A percentile compares a stretch with the other conserved stretches of the same genome.
Evolutionary conservation across 2,113 vertebrate genomes (phyloP).

Genomic region (Scophthalmus maximus): DNA sequence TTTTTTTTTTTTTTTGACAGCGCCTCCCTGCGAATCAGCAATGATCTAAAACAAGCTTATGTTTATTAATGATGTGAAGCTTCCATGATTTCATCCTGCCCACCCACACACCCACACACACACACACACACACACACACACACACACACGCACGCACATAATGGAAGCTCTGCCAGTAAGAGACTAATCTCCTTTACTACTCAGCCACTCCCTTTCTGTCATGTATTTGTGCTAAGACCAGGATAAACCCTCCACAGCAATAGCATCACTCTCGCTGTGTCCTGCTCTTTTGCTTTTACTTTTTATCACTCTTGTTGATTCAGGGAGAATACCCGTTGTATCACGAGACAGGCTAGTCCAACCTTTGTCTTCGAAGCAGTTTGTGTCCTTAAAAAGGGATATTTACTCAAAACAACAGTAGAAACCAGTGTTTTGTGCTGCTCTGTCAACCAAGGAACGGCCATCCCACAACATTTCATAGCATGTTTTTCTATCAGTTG

Average conservation of each 20-base stretch:
- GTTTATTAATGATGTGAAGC: constrained; percentile 59
- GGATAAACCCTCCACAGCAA: constrained; percentile 50
- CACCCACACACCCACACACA: constrained; percentile 20
- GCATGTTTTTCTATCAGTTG: too few species aligned
- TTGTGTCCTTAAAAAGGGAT: neutral
- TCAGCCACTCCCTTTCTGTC: constrained; percentile 59
- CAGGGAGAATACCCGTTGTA: neutral
- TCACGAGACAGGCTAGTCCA: neutral
- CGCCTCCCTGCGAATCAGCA: constrained; percentile 26
- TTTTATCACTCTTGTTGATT: constrained; percentile 9
- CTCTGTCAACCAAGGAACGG: too few species aligned
- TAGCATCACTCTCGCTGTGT: constrained; percentile 19
- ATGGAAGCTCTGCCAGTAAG: constrained; percentile 52
- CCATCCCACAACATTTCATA: too few species aligned
- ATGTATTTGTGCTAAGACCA: constrained; percentile 54
- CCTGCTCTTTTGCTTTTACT: constrained; percentile 27
- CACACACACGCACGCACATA: constrained; percentile 36
- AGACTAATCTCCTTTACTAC: constrained; percentile 58
- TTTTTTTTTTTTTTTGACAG: constrained; percentile 33
- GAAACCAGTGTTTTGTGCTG: too few species aligned
- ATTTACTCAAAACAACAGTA: too few species aligned
- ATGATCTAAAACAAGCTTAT: constrained; percentile 46
- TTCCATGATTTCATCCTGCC: constrained; percentile 48
- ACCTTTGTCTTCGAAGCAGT: neutral
- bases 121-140: constrained; percentile 14